Percentiles rank a stretch among this genome's conserved stretches.
These are phyloP conservation scores for Vidua macroura DNA, from an alignment of 2,113 vertebrate species.

Conservation along the genomic window DNA sequence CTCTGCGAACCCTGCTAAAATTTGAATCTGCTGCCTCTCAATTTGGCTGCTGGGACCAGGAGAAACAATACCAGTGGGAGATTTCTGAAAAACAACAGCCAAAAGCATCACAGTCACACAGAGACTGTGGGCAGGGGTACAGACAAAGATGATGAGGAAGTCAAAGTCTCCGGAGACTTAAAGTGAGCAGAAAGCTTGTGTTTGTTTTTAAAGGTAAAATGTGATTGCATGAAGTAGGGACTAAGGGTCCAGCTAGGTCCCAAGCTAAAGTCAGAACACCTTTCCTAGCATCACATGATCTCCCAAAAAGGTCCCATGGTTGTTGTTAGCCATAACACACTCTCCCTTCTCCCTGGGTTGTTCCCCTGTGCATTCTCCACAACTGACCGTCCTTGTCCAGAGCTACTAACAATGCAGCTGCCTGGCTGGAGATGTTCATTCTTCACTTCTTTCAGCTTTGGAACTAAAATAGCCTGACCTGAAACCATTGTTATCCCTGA, in stretches of 20 bases:
- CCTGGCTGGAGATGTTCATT: neutral
- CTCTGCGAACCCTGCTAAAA: neutral
- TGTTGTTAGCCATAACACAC: neutral
- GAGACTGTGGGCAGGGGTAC: accelerated
- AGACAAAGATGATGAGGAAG: neutral
- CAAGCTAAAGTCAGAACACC: neutral
- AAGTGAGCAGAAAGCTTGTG: neutral
- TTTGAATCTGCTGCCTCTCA: neutral
- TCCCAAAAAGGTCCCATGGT: neutral
- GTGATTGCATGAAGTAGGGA: neutral
- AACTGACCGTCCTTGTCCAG: neutral
- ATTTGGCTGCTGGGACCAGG: neutral
- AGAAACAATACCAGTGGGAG: neutral
- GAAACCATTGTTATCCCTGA: neutral
- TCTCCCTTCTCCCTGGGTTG: neutral
- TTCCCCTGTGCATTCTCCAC: accelerated
- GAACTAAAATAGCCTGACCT: neutral
- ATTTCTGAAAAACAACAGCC: neutral
- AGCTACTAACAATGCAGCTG: neutral
- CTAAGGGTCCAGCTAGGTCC: neutral
- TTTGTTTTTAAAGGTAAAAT: neutral
- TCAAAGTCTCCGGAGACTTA: neutral
- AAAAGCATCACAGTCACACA: neutral
- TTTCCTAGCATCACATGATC: neutral
- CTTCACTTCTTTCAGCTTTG: neutral